These are phyloP conservation scores for Heteronetta atricapilla DNA, from an alignment of 2,113 vertebrate species.

Conservation along the genomic window DNA sequence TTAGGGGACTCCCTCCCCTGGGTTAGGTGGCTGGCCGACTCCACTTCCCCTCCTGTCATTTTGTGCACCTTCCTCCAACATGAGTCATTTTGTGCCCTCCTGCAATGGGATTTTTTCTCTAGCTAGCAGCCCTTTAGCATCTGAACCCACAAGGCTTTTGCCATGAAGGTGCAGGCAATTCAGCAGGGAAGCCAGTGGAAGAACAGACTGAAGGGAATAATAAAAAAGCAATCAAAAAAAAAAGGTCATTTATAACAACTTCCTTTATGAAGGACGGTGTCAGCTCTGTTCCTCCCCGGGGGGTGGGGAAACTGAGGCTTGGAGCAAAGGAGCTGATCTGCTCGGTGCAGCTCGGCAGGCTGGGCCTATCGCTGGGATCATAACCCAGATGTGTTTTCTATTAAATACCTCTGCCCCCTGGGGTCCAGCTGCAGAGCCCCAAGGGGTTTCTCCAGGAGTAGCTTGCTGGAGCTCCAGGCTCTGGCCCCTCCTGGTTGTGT, in stretches of 20 bases:
- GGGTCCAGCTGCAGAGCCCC: background rate
- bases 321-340: background rate
- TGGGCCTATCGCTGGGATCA: background rate
- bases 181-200: background rate
- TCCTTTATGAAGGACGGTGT: rapidly evolving
- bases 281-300: background rate
- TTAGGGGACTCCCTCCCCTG: background rate
- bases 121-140: background rate
- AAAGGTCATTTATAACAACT: background rate
- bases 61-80: background rate
- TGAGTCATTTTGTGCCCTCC: background rate
- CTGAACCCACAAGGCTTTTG: background rate
- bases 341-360: background rate
- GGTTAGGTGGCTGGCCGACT: background rate
- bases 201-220: background rate
- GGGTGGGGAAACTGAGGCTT: background rate
- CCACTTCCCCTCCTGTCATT: background rate
- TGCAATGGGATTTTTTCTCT: background rate
- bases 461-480: background rate
- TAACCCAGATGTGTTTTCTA: background rate
- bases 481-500: background rate
- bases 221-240: background rate
- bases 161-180: rapidly evolving
- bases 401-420: background rate
- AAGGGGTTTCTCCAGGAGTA: background rate